Conservation (phyloP, 2,888 invertebrate genomes). For the Pristionchus entomophagus region DNA sequence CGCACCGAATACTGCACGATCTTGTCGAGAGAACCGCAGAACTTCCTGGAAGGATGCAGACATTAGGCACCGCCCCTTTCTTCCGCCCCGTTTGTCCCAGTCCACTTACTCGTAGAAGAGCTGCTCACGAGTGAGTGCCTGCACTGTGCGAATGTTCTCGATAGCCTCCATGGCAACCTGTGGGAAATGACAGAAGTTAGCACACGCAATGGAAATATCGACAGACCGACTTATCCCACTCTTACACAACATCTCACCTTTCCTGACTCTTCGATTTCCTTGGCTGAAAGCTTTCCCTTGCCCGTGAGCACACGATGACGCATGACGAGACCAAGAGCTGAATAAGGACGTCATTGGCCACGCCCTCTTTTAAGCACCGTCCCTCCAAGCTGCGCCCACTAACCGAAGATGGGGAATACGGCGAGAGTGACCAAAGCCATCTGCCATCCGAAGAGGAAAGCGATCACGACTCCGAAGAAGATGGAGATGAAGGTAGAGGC, state of each 20-base stretch:
- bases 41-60: constrained; percentile 49
- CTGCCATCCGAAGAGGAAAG: constrained; percentile 78
- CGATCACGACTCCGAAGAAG: constrained; percentile 67
- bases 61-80: background rate
- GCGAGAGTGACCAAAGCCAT: constrained; percentile 77
- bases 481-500: constrained; percentile 75
- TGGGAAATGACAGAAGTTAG: constrained; percentile 28
- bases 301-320: constrained; percentile 71
- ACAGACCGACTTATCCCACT: background rate
- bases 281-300: constrained; percentile 77
- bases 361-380: constrained; percentile 12
- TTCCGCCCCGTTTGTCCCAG: background rate
- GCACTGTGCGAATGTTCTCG: constrained; percentile 78
- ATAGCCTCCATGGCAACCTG: constrained; percentile 77
- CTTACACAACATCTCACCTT: constrained; percentile 74
- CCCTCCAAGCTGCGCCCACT: constrained; percentile 59
- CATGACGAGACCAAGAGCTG: constrained; percentile 57
- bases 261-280: constrained; percentile 79
- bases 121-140: constrained; percentile 77
- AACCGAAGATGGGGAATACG: constrained; percentile 76
- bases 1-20: constrained; percentile 63
- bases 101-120: constrained; percentile 71
- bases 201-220: background rate
- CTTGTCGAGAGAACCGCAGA: constrained; percentile 61
- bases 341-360: background rate